phyloP scores from a whole-genome alignment of 2,113 vertebrate species.

The Burhinus bistriatus region DNA sequence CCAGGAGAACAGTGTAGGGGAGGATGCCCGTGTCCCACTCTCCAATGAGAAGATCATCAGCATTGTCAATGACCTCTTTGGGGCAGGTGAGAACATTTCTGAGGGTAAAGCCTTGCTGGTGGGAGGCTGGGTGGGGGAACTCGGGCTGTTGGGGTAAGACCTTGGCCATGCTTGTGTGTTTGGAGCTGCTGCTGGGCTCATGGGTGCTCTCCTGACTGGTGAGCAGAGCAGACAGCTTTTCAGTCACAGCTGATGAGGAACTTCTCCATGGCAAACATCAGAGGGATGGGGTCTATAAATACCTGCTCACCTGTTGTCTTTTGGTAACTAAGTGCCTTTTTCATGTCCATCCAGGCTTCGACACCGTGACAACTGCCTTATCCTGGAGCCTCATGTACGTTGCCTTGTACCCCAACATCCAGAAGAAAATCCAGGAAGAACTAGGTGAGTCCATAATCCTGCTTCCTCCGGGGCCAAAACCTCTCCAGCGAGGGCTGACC shows the following conservation, averaged over 20 bases:
- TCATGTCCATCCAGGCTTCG: slow-evolving; percentile 80
- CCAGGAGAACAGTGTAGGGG: slow-evolving; percentile 79
- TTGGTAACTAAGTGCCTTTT: background rate
- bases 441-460: slow-evolving; percentile 73
- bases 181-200: background rate
- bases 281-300: background rate
- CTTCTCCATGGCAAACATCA: background rate
- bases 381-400: slow-evolving; percentile 89
- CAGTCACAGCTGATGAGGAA: background rate
- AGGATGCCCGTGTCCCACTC: slow-evolving; percentile 74
- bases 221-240: background rate
- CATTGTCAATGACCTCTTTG: slow-evolving; percentile 89
- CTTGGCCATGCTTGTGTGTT: fast-evolving
- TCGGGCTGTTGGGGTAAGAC: fast-evolving
- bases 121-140: background rate
- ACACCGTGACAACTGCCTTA: slow-evolving; percentile 85
- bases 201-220: fast-evolving
- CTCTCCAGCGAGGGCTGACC: background rate
- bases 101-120: background rate
- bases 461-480: fast-evolving
- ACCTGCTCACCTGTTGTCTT: fast-evolving
- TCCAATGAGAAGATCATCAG: slow-evolving; percentile 80
- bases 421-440: slow-evolving; percentile 85
- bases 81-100: slow-evolving; percentile 81
- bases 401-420: slow-evolving; percentile 80